phyloP scores from a whole-genome alignment of 2,888 invertebrate genomes.

The Chydorus sphaericus region DNA sequence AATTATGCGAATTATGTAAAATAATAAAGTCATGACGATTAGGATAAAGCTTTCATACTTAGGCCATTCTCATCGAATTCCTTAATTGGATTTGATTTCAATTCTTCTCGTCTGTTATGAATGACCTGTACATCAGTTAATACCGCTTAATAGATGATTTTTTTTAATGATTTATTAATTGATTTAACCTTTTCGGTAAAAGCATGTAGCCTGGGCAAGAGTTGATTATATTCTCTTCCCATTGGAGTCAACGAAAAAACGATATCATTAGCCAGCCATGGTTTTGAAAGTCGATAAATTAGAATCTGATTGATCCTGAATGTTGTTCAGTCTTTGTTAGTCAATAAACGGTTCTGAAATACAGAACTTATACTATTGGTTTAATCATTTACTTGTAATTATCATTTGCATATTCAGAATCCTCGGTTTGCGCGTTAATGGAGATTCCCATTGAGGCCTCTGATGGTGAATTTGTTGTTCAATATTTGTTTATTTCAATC shows the following conservation, averaged over 20 bases:
- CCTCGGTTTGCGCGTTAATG: slow-evolving; percentile 22
- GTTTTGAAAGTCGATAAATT: slow-evolving; percentile 1
- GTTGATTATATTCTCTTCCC: not conserved
- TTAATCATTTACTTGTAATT: slow-evolving; percentile 20
- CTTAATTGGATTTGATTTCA: not conserved
- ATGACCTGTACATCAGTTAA: not conserved
- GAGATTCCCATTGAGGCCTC: slow-evolving; percentile 35
- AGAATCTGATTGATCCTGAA: slow-evolving; percentile 18
- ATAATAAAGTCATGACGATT: too few species aligned
- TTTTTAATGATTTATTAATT: too few species aligned
- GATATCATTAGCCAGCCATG: not conserved
- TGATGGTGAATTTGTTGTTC: slow-evolving; percentile 19
- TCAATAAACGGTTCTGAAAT: slow-evolving; percentile 30
- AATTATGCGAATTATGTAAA: too few species aligned
- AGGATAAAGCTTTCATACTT: too few species aligned
- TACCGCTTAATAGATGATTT: not conserved
- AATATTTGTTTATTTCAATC: not conserved
- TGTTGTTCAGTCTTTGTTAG: too few species aligned
- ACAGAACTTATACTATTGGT: not conserved
- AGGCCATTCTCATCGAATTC: not conserved
- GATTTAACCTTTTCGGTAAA: not conserved
- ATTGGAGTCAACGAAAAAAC: not conserved
- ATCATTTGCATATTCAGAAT: slow-evolving; percentile 27
- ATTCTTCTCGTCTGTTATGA: not conserved
- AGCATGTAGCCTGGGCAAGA: not conserved